Evolutionary conservation across 2,113 vertebrate genomes (phyloP).

Genomic region (Cyprinodon variegatus): DNA sequence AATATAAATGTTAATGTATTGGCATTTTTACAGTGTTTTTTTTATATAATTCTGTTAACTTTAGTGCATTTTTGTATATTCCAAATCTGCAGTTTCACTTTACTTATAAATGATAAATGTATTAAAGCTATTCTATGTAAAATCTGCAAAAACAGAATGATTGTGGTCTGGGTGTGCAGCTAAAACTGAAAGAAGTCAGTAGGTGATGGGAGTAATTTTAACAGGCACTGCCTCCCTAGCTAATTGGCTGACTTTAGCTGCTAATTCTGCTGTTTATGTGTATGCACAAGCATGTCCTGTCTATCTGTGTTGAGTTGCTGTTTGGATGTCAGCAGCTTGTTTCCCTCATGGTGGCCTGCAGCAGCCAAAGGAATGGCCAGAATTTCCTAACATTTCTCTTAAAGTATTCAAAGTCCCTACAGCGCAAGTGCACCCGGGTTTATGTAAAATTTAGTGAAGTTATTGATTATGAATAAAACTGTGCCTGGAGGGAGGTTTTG

Average conservation of each 20-base stretch:
- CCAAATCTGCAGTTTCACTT: too few relatives aligned
- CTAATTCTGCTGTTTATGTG: not conserved
- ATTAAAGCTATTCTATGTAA: too few relatives aligned
- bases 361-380: constrained; percentile 11
- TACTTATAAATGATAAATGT: too few relatives aligned
- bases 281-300: not conserved
- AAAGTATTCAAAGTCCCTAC: constrained; percentile 43
- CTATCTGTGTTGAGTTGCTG: not conserved
- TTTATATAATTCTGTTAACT: too few relatives aligned
- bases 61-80: too few relatives aligned
- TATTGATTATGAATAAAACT: constrained; percentile 69
- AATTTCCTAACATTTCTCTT: constrained; percentile 40
- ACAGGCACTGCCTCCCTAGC: not conserved
- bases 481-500: constrained; percentile 49
- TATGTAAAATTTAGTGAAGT: constrained; percentile 60
- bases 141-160: not conserved
- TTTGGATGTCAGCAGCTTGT: constrained; percentile 9
- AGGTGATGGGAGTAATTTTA: not conserved
- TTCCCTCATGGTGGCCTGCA: not conserved
- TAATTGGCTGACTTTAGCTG: not conserved
- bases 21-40: too few relatives aligned
- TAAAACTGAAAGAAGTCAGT: not conserved
- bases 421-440: constrained; percentile 34
- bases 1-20: too few relatives aligned
- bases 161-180: not conserved